phyloP scores from a whole-genome alignment of 1,140 invertebrate species.

The Zeugodacus cucurbitae region DNA sequence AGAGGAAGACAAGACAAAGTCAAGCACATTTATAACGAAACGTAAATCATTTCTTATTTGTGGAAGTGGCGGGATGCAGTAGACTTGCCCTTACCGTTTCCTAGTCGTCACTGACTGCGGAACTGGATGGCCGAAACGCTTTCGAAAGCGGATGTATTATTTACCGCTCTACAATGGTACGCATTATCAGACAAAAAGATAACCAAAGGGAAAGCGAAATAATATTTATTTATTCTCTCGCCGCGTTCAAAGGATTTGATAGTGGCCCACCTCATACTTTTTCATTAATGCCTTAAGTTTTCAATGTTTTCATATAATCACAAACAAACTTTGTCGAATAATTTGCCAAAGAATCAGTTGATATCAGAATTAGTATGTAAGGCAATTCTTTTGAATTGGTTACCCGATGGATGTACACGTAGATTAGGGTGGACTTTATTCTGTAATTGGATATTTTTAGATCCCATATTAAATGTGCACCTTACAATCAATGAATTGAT shows the following conservation, averaged over 20 bases:
- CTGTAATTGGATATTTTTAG: too few relatives aligned
- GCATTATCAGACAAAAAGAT: not conserved
- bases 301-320: not conserved
- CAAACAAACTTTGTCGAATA: too few relatives aligned
- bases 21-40: not conserved
- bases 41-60: constrained; percentile 11
- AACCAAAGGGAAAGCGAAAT: not conserved
- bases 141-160: not conserved
- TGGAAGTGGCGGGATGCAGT: not conserved
- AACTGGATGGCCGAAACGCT: not conserved
- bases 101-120: not conserved
- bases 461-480: too few relatives aligned
- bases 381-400: too few relatives aligned
- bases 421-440: too few relatives aligned
- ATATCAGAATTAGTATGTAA: too few relatives aligned
- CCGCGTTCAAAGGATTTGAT: not conserved
- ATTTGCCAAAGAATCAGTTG: too few relatives aligned
- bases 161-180: not conserved
- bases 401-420: too few relatives aligned
- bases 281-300: not conserved
- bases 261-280: not conserved
- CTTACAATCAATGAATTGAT: too few relatives aligned
- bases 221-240: not conserved
- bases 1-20: not conserved
- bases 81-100: not conserved